Evolutionary conservation across 2,888 invertebrate genomes (phyloP).

Genomic region (Polydesmus complanatus): DNA sequence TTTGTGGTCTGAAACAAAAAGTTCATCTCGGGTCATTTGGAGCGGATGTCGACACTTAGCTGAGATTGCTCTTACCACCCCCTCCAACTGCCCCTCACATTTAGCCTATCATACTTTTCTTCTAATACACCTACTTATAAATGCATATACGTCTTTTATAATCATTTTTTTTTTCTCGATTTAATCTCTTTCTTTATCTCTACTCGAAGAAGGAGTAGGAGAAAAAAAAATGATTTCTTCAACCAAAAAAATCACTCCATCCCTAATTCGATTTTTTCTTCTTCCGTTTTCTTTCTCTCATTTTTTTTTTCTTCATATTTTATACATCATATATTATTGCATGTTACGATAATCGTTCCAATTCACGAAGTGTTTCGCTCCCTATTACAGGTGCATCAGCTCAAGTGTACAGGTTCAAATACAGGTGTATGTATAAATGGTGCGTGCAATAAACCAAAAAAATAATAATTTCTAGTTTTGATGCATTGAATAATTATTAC

Average conservation of each 20-base stretch:
- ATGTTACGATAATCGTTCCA: neutral
- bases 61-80: neutral
- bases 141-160: neutral
- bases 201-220: too few relatives aligned
- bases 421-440: neutral
- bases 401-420: neutral
- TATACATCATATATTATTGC: neutral
- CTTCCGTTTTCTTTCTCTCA: neutral
- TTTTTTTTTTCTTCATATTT: neutral
- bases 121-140: neutral
- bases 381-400: neutral
- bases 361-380: too few relatives aligned
- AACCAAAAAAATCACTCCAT: neutral
- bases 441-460: neutral
- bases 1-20: neutral
- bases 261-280: neutral
- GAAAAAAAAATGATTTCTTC: too few relatives aligned
- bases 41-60: slow-evolving; percentile 1
- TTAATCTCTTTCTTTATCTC: neutral
- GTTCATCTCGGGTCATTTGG: slow-evolving; percentile 1
- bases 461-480: neutral
- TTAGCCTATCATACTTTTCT: too few relatives aligned
- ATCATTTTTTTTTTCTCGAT: neutral
- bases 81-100: neutral
- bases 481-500: neutral